Base-by-base conservation (phyloP, 2,113 vertebrate genomes). In the Phrynosoma platyrhinos region DNA sequence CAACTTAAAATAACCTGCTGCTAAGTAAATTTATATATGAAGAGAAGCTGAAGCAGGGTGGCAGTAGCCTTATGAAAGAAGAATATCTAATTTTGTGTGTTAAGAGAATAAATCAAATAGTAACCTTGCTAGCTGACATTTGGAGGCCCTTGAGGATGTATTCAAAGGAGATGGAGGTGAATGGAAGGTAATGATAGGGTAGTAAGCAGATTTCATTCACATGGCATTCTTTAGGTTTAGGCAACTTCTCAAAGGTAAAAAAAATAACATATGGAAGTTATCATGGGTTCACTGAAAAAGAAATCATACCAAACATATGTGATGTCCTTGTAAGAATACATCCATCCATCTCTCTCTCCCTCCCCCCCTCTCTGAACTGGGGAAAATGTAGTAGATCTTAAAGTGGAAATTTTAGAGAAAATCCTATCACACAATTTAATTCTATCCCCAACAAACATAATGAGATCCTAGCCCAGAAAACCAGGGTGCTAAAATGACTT, bases 1-100 rank as follows among this genome's bases (percentile, higher is more conserved):
- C 2, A 36, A 79, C 52, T 80, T 80, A 74, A 86, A 86, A 36
- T 80, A 86, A 40, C 8, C 42, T 42, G 27, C 84, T 78, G 27
- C 75, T 66, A 64, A 77, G 18, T 76, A 77, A 77, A 82, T 68
- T 42, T 68, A 75, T 9, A 36, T 58, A 74, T 12, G 25, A 25
- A 82, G n/a, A 40, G 9, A 83, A 72, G 68, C n/a, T 9, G 66
- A 30, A 32, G 42, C 53, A 32, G n/a, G 21, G n/a, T 25, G 52
- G 71, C 21, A 36, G 32, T 14, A 55, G 52, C 9, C 62, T 68
- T 58, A 53, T 21, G 66, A 52, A 9, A 32, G 40, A 47, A 47
- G 76, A 53, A 82, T 23, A 82, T 30, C 53, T 80, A 64, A 36
- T 81, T 64, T 4, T 64, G 66, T 52, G 7, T 25, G 40, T 83